phyloP scores from a whole-genome alignment of 2,113 vertebrate genomes.

The Motacilla alba region DNA sequence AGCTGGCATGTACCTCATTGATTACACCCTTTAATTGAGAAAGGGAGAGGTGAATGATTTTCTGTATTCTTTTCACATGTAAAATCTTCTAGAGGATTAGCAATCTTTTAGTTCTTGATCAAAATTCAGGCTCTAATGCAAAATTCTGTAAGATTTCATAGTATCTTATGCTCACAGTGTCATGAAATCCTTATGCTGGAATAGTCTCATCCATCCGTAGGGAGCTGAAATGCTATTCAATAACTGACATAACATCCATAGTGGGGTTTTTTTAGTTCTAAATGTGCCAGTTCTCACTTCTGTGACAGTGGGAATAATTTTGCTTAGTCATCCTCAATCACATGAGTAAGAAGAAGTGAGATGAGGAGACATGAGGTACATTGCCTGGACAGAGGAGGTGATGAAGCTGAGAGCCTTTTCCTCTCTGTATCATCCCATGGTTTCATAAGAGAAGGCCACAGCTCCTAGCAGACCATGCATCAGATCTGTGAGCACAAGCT shows the following conservation, averaged over 20 bases:
- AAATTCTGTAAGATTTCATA: neutral
- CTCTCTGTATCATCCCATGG: neutral
- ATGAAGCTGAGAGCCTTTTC: rapidly evolving
- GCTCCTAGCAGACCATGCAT: neutral
- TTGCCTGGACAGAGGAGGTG: neutral
- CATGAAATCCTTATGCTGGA: neutral
- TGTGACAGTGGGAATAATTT: neutral
- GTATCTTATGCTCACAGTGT: neutral
- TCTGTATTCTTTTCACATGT: slow-evolving; percentile 4
- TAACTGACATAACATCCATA: neutral
- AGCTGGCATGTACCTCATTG: neutral
- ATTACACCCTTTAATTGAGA: slow-evolving; percentile 14
- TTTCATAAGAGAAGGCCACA: neutral
- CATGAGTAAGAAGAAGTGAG: neutral
- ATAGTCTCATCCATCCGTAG: neutral
- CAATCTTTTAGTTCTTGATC: neutral
- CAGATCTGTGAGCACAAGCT: neutral
- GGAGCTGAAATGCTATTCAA: neutral
- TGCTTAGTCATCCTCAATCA: neutral
- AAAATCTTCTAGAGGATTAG: neutral
- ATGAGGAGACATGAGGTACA: neutral
- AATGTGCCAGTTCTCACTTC: neutral
- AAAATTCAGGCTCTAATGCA: neutral
- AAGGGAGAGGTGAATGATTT: slow-evolving; percentile 12
- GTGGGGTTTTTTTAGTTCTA: neutral